Conservation (phyloP, 2,888 invertebrate species). For the Meliscaeva auricollis region DNA sequence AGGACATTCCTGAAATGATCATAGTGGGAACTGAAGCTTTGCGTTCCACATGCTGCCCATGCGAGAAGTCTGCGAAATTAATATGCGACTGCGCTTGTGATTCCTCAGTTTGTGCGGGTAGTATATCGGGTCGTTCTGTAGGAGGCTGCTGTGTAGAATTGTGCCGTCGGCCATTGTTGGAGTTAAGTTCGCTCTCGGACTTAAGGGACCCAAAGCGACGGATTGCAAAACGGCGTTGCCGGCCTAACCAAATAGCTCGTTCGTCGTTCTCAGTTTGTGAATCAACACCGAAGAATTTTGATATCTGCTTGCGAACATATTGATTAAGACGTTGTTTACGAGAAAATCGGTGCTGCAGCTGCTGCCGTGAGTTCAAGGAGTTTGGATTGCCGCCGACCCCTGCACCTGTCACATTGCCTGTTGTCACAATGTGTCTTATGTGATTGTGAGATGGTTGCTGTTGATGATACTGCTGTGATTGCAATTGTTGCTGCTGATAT, state of each 20-base stretch:
- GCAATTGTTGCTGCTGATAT: constrained; percentile 60
- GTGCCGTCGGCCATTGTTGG: constrained; percentile 58
- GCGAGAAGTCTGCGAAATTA: constrained; percentile 77
- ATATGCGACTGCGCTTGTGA: constrained; percentile 65
- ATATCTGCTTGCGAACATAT: constrained; percentile 82
- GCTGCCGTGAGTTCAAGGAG: constrained; percentile 77
- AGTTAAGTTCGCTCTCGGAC: constrained; percentile 75
- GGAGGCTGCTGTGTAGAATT: constrained; percentile 73
- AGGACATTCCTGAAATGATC: constrained; percentile 81
- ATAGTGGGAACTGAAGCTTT: constrained; percentile 83
- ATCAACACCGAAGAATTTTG: constrained; percentile 83
- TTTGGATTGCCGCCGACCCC: constrained; percentile 64
- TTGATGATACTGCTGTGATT: constrained; percentile 53
- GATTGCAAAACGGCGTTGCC: constrained; percentile 82
- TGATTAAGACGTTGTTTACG: constrained; percentile 82
- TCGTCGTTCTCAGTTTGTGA: constrained; percentile 81
- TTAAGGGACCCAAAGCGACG: constrained; percentile 81
- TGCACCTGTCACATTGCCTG: constrained; percentile 33
- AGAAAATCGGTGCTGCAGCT: constrained; percentile 77
- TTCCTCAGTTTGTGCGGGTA: constrained; percentile 81
- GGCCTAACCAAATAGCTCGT: constrained; percentile 81
- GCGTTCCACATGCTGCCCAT: constrained; percentile 83
- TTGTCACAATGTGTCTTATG: constrained; percentile 50
- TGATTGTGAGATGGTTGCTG: constrained; percentile 62
- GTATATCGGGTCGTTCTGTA: constrained; percentile 82